Conservation (phyloP, 2,888 invertebrate species). For the Euspilapteryx auroguttella region DNA sequence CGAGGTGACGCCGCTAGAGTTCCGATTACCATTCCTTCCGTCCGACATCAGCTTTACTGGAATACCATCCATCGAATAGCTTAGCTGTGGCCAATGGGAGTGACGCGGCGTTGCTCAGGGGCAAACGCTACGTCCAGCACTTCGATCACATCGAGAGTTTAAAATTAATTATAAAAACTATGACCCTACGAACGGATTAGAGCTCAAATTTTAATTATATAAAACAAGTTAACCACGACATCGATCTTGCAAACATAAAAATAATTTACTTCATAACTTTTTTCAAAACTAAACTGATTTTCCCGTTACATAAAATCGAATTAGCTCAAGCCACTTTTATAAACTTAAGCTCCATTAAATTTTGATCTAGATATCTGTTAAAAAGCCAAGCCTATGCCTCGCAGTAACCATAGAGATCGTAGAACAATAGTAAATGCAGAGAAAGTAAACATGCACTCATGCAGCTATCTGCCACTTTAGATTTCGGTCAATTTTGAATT, state of each 20-base stretch:
- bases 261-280: conserved; percentile 9
- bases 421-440: conserved; percentile 51
- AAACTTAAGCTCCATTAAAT: conserved; percentile 40
- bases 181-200: conserved; percentile 35
- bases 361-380: not conserved
- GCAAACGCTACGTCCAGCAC: too few species aligned
- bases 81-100: conserved; percentile 40
- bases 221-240: conserved; percentile 43
- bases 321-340: conserved; percentile 33
- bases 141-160: conserved; percentile 18
- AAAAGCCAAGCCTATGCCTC: conserved; percentile 58
- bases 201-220: conserved; percentile 18
- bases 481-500: too few species aligned
- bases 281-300: conserved; percentile 17
- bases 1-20: conserved; percentile 39
- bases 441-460: conserved; percentile 45
- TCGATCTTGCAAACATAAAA: conserved; percentile 33
- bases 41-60: conserved; percentile 60
- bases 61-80: conserved; percentile 55
- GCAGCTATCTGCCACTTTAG: conserved; percentile 23
- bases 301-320: conserved; percentile 18
- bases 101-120: too few species aligned
- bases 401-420: conserved; percentile 63
- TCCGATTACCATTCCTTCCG: conserved; percentile 44
- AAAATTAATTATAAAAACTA: conserved; percentile 17